Percentiles rank a stretch among this genome's conserved stretches.
Conservation (phyloP, 2,888 invertebrate genomes). For the Eupithecia pulchellata region DNA sequence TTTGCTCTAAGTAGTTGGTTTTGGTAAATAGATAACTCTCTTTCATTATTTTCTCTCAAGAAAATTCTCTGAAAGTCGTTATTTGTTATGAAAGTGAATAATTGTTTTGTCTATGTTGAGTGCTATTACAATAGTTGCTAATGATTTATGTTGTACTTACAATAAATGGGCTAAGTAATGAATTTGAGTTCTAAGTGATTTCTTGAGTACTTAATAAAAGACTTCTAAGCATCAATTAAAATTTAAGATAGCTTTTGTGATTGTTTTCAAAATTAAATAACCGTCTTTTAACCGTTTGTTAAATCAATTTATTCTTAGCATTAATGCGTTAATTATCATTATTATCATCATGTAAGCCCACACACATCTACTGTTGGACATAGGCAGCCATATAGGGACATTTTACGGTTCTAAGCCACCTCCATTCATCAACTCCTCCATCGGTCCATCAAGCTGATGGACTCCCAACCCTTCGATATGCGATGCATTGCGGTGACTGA, state of each 20-base stretch:
- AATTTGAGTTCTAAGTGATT: conserved; percentile 10
- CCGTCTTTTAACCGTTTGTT: neutral
- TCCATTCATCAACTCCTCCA: too few species aligned
- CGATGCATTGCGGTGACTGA: too few species aligned
- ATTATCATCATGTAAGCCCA: too few species aligned
- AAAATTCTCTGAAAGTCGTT: conserved; percentile 10
- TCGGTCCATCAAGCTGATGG: too few species aligned
- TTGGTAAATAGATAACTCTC: conserved; percentile 51
- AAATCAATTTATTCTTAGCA: neutral
- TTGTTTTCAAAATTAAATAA: neutral
- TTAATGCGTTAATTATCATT: neutral
- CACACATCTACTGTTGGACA: too few species aligned
- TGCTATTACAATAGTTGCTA: conserved; percentile 6
- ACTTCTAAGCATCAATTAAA: conserved; percentile 8
- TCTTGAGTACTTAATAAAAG: conserved; percentile 6
- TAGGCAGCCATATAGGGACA: too few species aligned
- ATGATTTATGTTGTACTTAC: neutral
- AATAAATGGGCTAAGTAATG: neutral
- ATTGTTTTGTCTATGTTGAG: conserved; percentile 2
- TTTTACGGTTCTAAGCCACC: too few species aligned
- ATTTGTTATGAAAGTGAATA: neutral
- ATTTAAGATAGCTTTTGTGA: neutral
- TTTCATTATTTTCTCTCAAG: neutral
- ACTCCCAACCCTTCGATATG: too few species aligned
- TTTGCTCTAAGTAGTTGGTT: conserved; percentile 58